These are phyloP conservation scores for Lasioglossum leucozonium DNA, from an alignment of 2,888 invertebrate species.

Conservation along the genomic window DNA sequence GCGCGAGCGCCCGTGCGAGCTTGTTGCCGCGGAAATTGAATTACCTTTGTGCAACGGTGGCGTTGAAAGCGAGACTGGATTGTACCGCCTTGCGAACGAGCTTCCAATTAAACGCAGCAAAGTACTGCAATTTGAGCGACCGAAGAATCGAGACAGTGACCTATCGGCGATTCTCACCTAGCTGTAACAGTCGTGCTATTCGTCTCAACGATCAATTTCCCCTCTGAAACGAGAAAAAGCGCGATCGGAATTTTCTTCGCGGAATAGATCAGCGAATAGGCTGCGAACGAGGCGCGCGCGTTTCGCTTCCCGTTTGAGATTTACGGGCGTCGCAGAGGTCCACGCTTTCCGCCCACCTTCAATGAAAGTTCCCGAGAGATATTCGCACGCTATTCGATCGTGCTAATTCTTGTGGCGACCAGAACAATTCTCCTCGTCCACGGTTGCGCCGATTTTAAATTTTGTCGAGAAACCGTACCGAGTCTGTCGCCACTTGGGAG, in stretches of 20 bases:
- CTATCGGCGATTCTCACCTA: background rate
- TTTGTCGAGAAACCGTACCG: background rate
- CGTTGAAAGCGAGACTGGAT: conserved; percentile 60
- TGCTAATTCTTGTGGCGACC: conserved; percentile 38
- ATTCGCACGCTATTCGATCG: conserved; percentile 69
- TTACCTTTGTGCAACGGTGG: conserved; percentile 71
- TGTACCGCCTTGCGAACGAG: conserved; percentile 58
- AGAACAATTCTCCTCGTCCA: background rate
- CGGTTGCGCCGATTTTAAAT: background rate
- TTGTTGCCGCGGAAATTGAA: conserved; percentile 75
- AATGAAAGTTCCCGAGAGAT: conserved; percentile 64
- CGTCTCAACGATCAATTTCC: background rate
- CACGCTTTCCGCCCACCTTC: conserved; percentile 73
- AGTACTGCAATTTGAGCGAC: conserved; percentile 39
- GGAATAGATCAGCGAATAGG: conserved; percentile 18
- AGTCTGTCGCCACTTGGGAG: background rate
- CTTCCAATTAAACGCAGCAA: conserved; percentile 59
- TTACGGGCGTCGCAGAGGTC: conserved; percentile 64
- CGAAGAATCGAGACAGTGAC: conserved; percentile 13
- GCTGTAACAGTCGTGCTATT: background rate
- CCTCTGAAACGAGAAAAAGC: background rate
- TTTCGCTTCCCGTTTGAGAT: conserved; percentile 73
- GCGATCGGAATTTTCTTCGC: conserved; percentile 55
- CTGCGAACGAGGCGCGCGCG: conserved; percentile 53
- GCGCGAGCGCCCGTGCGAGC: conserved; percentile 11